Base-by-base conservation (phyloP, 2,797 vertebrate species). In the Pangasius larnaudii region DNA sequence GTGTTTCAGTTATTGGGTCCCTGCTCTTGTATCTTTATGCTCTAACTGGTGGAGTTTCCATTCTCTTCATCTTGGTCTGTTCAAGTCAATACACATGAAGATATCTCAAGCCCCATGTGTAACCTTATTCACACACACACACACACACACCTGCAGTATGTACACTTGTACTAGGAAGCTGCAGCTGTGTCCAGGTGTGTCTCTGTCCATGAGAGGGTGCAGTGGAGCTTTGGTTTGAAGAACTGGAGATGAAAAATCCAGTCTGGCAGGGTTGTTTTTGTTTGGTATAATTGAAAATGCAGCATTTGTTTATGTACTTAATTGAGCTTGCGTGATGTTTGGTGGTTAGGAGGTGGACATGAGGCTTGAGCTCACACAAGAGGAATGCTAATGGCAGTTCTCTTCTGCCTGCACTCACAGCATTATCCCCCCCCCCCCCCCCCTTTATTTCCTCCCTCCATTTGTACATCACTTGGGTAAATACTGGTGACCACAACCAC, bases 371-470 rank as follows among this genome's bases (percentile, higher is more conserved):
- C 95, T 96, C 95, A 96, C 91, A 90, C 92, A 91, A 90, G 91
- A 94, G 95, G 95, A 96, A 96, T 96, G 96, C 94, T 96, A 96
- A 96, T 96, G 93, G 94, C 93, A 94, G 94, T 46, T 79, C 93
- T 94, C 92, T 94, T 89, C 92, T 92, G 95, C 93, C 93, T 92
- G 91, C 93, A 81, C 91, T 92, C 92, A 92, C 86, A 80, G 92
- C 78, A 82, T 86, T 65, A 87, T 56, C 89, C 51, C 89, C 51
- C 67, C 33, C 10, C 71, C n/a, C n/a, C 75, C 71, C 59, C 8
- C 36, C 36, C 61, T 84, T 49, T 85, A 74, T 81, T 75, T 84
- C 80, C 51, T 67, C 53, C 58, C 36, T 75, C 86, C 51, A 88
- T 91, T 91, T 91, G 86, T 91, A 91, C 91, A 88, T 93, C 90